Conservation (phyloP, 2,113 vertebrate species). For the Pseudorasbora parva region DNA sequence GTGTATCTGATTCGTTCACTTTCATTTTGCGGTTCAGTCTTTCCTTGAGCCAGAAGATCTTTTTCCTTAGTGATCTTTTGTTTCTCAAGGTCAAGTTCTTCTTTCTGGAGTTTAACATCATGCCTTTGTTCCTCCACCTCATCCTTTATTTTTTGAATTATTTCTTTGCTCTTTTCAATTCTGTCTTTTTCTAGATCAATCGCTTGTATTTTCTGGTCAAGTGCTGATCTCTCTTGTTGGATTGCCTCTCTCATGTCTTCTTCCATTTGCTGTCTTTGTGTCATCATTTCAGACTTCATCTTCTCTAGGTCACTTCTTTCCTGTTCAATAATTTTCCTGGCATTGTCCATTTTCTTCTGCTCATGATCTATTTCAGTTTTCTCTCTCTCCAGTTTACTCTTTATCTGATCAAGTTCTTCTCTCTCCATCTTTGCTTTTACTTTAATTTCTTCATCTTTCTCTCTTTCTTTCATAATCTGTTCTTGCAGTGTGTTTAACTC, state of each 20-base stretch:
- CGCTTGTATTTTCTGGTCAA: neutral
- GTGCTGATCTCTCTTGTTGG: neutral
- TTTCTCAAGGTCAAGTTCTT: neutral
- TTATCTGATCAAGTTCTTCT: neutral
- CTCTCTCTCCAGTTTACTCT: neutral
- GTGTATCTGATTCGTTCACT: neutral
- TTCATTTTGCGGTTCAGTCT: neutral
- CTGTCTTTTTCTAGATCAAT: neutral
- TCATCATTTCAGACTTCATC: neutral
- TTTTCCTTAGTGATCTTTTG: neutral
- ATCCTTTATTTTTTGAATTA: neutral
- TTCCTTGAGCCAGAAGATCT: neutral
- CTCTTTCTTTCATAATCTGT: neutral
- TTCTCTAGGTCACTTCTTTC: neutral
- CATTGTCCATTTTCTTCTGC: no score
- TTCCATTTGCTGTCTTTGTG: neutral
- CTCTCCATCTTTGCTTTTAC: slow-evolving; percentile 32
- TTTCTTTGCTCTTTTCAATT: neutral
- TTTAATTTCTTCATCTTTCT: neutral
- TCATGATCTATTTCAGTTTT: neutral
- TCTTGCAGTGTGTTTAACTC: neutral
- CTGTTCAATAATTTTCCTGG: neutral
- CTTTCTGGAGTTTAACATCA: neutral
- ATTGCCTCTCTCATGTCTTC: neutral
- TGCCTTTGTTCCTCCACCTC: neutral